Base-by-base conservation (phyloP, 2,888 invertebrate species). In the Acleris laterana region DNA sequence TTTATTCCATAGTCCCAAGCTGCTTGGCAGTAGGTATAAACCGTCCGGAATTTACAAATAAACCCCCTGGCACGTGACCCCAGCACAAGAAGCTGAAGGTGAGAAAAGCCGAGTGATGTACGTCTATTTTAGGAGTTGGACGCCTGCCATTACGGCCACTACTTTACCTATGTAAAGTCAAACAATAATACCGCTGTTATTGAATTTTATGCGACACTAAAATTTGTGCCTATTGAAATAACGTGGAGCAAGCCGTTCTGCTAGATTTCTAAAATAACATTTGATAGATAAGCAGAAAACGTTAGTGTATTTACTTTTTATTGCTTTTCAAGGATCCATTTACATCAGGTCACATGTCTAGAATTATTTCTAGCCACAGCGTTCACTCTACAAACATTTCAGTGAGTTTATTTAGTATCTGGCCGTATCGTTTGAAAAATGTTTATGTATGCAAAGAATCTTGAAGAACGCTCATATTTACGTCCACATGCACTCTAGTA, bases 101-200 rank as follows among this genome's bases (percentile, higher is more conserved):
- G 66, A 66, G 66, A 66, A 66, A 66, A 66, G 61, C 62, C 62
- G 62, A 65, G 60, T 56, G 65, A 66, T 62, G 66, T 28, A 61
- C 50, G 32, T 50, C 66, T 66, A 66, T 66, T 66, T 66, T 57
- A 51, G 62, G 62, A 46, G 51, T 62, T 66, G 66, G 66, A 61
- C 17, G n/a, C 44, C 61, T 11, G 61, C 66, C 66, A 66, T 48
- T 51, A 51, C 46, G 13, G 22, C 48, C 58, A 49, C 66, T 46
- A 57, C 66, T 66, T 66, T 63, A 56, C 56, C 66, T 66, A 62
- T 66, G 66, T 66, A 62, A 44, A 66, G 62, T 66, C 61, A 56
- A 57, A 66, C 57, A 66, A 66, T 62, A 62, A 62, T 62, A 56
- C 57, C 19, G 38, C 38, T 64, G 53, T 60, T 55, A 53, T 57